Percentiles rank a stretch among this genome's conserved stretches.
Conservation (phyloP, 2,888 invertebrate genomes). For the Acronicta alni region DNA sequence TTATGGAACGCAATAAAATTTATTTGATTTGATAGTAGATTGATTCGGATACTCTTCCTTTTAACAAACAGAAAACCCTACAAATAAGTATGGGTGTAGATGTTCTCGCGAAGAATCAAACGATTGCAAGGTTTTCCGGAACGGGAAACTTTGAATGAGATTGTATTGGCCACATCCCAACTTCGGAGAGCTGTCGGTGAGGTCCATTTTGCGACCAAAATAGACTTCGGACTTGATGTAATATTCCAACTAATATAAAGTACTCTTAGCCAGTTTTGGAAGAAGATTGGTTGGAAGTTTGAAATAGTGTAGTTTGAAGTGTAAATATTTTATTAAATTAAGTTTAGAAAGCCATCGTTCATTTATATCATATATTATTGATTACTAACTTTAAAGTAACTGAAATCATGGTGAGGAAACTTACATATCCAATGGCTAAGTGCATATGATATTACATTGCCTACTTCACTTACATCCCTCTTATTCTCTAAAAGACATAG, state of each 20-base stretch:
- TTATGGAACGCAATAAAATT: no score
- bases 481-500: no score
- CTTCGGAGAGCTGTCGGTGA: constrained; percentile 56
- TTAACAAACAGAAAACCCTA: constrained; percentile 6
- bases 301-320: neutral
- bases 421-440: no score
- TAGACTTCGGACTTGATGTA: constrained; percentile 48
- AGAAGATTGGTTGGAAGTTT: constrained; percentile 7
- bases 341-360: neutral
- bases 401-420: no score
- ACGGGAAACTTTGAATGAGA: constrained; percentile 82
- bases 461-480: no score
- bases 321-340: neutral
- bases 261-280: constrained; percentile 38
- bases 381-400: no score
- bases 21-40: no score
- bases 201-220: constrained; percentile 45
- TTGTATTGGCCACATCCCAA: constrained; percentile 86
- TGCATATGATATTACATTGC: no score
- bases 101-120: constrained; percentile 54
- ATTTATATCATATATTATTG: no score
- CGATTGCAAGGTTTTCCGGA: constrained; percentile 64
- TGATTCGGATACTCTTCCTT: neutral
- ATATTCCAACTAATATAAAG: constrained; percentile 42
- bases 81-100: constrained; percentile 33